phyloP scores from a whole-genome alignment of 2,113 vertebrate species.

The Chloropsis hardwickii region DNA sequence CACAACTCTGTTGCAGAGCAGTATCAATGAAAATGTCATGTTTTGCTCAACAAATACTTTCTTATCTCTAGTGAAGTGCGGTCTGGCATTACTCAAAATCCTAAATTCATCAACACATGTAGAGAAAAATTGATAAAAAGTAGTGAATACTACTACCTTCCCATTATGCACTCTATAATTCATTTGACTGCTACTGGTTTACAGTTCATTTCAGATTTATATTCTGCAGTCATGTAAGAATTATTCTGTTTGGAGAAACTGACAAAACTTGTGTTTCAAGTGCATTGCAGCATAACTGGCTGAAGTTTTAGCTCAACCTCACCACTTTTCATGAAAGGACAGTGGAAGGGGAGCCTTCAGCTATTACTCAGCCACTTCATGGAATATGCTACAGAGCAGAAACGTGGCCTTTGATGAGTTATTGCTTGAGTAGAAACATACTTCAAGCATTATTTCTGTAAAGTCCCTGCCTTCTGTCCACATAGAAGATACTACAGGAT shows the following conservation, averaged over 20 bases:
- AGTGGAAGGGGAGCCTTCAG: neutral
- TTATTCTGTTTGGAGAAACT: neutral
- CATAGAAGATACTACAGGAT: neutral
- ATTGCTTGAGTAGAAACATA: neutral
- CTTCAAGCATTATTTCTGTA: neutral
- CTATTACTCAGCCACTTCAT: neutral
- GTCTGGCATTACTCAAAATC: neutral
- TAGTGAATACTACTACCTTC: neutral
- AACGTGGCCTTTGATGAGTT: neutral
- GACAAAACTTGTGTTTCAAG: neutral
- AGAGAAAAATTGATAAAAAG: neutral
- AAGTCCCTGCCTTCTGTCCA: neutral
- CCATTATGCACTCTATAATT: neutral
- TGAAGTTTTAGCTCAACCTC: neutral
- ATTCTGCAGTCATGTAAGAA: neutral
- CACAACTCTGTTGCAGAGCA: neutral
- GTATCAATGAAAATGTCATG: accelerated
- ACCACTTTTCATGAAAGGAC: neutral
- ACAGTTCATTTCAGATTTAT: neutral
- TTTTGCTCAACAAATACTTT: neutral
- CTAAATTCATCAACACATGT: neutral
- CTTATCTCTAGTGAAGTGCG: neutral
- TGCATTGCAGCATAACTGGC: neutral
- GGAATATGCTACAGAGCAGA: neutral
- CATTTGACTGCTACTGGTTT: neutral